Evolutionary conservation across 2,888 invertebrate genomes (phyloP).

Genomic region (Reticulitermes lucifugus): DNA sequence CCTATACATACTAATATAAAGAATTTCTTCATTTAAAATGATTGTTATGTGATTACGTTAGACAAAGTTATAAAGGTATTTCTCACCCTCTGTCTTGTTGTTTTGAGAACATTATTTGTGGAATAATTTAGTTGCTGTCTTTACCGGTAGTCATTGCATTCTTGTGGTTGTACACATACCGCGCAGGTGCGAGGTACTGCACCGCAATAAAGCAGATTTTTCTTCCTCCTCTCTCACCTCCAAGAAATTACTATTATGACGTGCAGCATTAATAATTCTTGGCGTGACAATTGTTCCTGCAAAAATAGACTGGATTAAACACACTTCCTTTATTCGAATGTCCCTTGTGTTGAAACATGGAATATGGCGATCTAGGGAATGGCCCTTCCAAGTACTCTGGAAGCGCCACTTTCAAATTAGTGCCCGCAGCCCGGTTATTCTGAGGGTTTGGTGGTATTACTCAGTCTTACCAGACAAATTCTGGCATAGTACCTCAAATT

Average conservation of each 20-base stretch:
- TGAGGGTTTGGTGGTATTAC: too few relatives aligned
- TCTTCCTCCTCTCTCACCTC: not conserved
- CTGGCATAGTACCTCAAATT: too few relatives aligned
- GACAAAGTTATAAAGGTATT: not conserved
- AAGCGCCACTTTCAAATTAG: too few relatives aligned
- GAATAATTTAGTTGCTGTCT: not conserved
- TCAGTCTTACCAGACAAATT: too few relatives aligned
- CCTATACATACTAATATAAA: not conserved
- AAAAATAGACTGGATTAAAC: not conserved
- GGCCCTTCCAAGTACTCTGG: too few relatives aligned
- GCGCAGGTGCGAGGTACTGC: not conserved
- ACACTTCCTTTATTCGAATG: too few relatives aligned
- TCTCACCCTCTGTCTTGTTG: not conserved
- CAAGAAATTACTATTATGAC: not conserved
- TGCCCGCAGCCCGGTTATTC: too few relatives aligned
- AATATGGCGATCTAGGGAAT: too few relatives aligned
- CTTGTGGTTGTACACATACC: not conserved
- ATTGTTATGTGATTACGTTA: not conserved
- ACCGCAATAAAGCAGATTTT: not conserved
- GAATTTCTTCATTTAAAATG: not conserved
- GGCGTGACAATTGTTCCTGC: not conserved
- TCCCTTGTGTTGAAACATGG: too few relatives aligned
- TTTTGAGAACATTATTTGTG: not conserved
- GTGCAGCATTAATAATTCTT: not conserved
- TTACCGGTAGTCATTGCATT: not conserved